Conservation (phyloP, 1,140 invertebrate genomes). For the Theocolax elegans region DNA sequence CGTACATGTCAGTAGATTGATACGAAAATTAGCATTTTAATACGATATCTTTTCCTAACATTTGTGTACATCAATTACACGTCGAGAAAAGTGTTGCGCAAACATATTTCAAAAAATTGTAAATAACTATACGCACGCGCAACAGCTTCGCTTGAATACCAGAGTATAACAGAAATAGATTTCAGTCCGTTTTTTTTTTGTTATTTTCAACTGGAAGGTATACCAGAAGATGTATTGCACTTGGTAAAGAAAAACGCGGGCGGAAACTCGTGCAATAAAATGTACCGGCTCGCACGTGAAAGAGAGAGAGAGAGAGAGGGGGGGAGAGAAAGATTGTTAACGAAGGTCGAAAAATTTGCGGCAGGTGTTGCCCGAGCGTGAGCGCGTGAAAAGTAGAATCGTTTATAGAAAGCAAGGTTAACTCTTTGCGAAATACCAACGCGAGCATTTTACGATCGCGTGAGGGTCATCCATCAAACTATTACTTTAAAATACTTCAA, state of each 20-base stretch:
- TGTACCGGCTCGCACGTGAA: neutral
- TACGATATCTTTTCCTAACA: no score
- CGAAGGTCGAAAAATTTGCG: conserved; percentile 41
- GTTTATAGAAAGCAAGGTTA: conserved; percentile 25
- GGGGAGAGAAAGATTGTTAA: conserved; percentile 40
- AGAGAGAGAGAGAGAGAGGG: no score
- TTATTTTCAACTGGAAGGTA: no score
- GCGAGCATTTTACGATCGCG: neutral
- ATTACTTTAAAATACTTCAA: conserved; percentile 1
- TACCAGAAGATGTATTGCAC: neutral
- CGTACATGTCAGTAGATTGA: no score
- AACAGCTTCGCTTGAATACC: neutral
- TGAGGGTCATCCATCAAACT: conserved; percentile 9
- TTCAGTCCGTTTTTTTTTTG: no score
- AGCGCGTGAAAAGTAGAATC: neutral
- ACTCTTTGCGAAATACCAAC: neutral
- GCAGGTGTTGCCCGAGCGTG: conserved; percentile 36
- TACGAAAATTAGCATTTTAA: no score
- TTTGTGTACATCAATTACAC: no score
- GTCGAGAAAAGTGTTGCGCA: neutral
- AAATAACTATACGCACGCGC: neutral
- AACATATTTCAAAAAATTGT: neutral
- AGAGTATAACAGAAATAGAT: neutral
- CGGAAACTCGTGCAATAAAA: conserved; percentile 19
- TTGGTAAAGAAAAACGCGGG: neutral